Percentiles rank a stretch among this genome's conserved stretches.
Evolutionary conservation across 1,140 invertebrate genomes (phyloP).

Genomic region (Hyles vespertilio): DNA sequence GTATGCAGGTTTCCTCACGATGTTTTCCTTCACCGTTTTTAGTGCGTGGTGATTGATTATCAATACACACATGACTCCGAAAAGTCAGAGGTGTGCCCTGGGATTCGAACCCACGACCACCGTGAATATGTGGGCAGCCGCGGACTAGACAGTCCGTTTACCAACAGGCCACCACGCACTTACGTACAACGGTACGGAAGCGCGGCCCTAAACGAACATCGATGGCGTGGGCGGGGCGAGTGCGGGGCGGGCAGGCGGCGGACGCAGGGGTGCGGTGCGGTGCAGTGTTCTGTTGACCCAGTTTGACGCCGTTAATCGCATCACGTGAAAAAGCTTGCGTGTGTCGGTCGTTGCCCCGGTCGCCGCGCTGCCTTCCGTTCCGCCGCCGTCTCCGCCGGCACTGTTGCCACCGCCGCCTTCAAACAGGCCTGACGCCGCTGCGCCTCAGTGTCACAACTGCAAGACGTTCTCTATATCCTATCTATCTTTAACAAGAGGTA

Average conservation of each 20-base stretch:
- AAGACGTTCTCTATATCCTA: not conserved
- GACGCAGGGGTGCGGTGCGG: constrained; percentile 17
- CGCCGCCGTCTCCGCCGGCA: constrained; percentile 25
- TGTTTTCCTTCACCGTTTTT: too few relatives aligned
- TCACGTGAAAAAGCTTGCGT: constrained; percentile 57
- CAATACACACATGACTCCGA: too few relatives aligned
- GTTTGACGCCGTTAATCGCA: constrained; percentile 49
- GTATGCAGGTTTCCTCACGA: too few relatives aligned
- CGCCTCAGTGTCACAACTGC: not conserved
- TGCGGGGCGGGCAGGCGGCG: constrained; percentile 10
- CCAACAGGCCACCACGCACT: too few relatives aligned
- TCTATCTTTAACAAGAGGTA: too few relatives aligned
- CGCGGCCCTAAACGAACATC: not conserved
- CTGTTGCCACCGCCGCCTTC: not conserved
- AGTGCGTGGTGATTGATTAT: too few relatives aligned
- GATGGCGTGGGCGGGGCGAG: constrained; percentile 11
- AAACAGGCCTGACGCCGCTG: not conserved
- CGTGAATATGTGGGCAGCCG: too few relatives aligned
- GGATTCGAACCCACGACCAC: too few relatives aligned
- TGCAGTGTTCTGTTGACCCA: constrained; percentile 49
- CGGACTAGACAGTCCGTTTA: too few relatives aligned
- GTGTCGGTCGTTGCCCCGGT: constrained; percentile 44
- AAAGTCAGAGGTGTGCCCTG: too few relatives aligned
- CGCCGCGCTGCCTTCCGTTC: constrained; percentile 8
- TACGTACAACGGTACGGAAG: too few relatives aligned